Evolutionary conservation across 2,888 invertebrate genomes (phyloP), one percentile per base, ranked within the genome.

Genomic region (Apamea anceps): DNA sequence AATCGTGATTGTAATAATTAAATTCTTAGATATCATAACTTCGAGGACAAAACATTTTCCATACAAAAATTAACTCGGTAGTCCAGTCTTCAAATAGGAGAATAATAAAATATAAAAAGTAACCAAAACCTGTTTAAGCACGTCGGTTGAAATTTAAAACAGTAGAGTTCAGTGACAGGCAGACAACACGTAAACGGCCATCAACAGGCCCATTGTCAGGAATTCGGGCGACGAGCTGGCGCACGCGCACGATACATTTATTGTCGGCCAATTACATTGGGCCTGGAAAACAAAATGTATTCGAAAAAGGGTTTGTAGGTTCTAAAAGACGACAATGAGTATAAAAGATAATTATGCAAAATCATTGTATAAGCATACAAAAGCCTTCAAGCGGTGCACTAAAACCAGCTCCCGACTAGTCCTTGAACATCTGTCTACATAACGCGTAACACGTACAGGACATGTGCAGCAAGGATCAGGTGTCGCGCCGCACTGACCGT

Each of bases 401-500:
- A 72, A 89, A 93, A 91, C 91, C 89, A 90, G 92, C 90, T 90
- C 85, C 79, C 75, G 70, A 81, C 87, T 79, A 91, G 93, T 90
- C 93, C 92, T 93, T 92, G 92, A 93, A 93, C 94, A 95, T 94
- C 93, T 94, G 95, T 93, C 93, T 88, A 89, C 91, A 92, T 90
- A 92, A 90, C 90, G 88, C 88, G 85, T 88, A 87, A 85, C 88
- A 89, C 88, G 88, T 88, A 90, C 87, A 91, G 86, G 93, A 92
- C 95, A 95, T 95, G 94, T 95, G 95, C 92, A 93, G 89, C 88
- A 88, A 88, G 94, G 95, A 96, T 96, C 96, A 96, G 96, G 96
- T 96, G 96, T 96, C 96, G 93, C 92, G 94, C 95, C 95, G 94
- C 93, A 93, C 94, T 95, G 95, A 94, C 96, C 95, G 96, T 93